Evolutionary conservation across 2,113 vertebrate species (phyloP).

Genomic region (Misgurnus anguillicaudatus): DNA sequence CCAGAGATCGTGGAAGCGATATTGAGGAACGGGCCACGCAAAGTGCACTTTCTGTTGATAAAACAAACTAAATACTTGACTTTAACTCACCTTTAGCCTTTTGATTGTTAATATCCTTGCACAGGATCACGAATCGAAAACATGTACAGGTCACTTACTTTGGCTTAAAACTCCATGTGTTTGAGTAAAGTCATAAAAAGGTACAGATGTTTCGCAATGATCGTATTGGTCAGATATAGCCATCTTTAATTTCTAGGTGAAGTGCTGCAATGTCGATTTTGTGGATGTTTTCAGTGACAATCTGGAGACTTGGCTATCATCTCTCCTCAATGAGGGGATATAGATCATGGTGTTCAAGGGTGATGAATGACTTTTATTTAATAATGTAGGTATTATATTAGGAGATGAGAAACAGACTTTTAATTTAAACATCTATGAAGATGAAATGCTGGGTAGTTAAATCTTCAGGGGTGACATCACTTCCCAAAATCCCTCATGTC

Average conservation of each 20-base stretch:
- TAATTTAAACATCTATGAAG: neutral
- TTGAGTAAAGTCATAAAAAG: neutral
- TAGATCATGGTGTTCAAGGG: neutral
- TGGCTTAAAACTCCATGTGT: slow-evolving; percentile 12
- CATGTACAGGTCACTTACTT: neutral
- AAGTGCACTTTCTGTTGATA: slow-evolving; percentile 61
- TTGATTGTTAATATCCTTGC: slow-evolving; percentile 34
- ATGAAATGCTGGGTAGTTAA: neutral
- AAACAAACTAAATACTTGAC: slow-evolving; percentile 61
- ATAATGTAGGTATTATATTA: slow-evolving; percentile 16
- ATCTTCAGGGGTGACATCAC: neutral
- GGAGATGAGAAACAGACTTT: neutral
- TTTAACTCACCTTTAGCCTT: slow-evolving; percentile 24
- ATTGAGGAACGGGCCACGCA: slow-evolving; percentile 52
- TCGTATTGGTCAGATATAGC: neutral
- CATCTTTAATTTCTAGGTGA: slow-evolving; percentile 9
- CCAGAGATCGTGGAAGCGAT: slow-evolving; percentile 40
- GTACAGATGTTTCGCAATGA: slow-evolving; percentile 37
- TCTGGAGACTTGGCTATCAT: slow-evolving; percentile 58
- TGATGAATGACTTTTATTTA: slow-evolving; percentile 13
- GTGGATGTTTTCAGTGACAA: slow-evolving; percentile 56
- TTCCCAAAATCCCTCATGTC: neutral
- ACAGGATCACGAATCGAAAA: neutral
- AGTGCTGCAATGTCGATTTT: slow-evolving; percentile 28
- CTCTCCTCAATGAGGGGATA: slow-evolving; percentile 65